Percentiles rank a stretch among this genome's conserved stretches.
These are phyloP conservation scores for Petrolisthes manimaculis DNA, from an alignment of 2,888 invertebrate genomes.

Conservation along the genomic window DNA sequence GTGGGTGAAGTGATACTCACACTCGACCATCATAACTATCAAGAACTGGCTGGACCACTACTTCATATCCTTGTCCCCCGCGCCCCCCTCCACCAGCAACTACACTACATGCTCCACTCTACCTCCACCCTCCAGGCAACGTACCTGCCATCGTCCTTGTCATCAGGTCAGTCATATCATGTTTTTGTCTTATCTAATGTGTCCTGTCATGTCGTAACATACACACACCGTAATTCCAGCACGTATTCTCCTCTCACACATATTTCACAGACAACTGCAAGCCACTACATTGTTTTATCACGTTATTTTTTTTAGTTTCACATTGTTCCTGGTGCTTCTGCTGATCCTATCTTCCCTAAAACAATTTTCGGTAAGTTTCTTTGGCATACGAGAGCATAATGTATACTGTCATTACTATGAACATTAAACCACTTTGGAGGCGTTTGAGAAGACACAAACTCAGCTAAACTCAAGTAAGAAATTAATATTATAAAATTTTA, in stretches of 20 bases:
- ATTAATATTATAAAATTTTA: neutral
- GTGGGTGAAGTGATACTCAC: slow-evolving; percentile 57
- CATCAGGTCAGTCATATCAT: slow-evolving; percentile 82
- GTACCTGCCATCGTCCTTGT: slow-evolving; percentile 82
- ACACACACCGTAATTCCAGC: neutral
- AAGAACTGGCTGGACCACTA: slow-evolving; percentile 75
- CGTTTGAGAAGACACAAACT: too few relatives aligned
- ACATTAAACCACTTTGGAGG: too few relatives aligned
- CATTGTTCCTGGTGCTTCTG: too few relatives aligned
- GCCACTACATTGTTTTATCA: neutral
- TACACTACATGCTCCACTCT: slow-evolving; percentile 90
- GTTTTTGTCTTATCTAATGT: neutral
- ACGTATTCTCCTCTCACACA: neutral
- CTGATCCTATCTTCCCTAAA: too few relatives aligned
- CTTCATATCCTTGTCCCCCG: slow-evolving; percentile 88
- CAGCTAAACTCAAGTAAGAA: too few relatives aligned
- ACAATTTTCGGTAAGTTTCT: too few relatives aligned
- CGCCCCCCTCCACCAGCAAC: slow-evolving; percentile 85
- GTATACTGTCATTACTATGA: too few relatives aligned
- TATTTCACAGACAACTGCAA: neutral
- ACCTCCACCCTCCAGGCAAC: slow-evolving; percentile 75
- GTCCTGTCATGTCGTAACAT: neutral
- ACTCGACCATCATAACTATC: slow-evolving; percentile 52
- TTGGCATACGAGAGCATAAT: too few relatives aligned
- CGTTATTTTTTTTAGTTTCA: too few relatives aligned